These are phyloP conservation scores for Monodelphis domestica DNA, from an alignment of 2,797 vertebrate genomes.

Conservation along the genomic window DNA sequence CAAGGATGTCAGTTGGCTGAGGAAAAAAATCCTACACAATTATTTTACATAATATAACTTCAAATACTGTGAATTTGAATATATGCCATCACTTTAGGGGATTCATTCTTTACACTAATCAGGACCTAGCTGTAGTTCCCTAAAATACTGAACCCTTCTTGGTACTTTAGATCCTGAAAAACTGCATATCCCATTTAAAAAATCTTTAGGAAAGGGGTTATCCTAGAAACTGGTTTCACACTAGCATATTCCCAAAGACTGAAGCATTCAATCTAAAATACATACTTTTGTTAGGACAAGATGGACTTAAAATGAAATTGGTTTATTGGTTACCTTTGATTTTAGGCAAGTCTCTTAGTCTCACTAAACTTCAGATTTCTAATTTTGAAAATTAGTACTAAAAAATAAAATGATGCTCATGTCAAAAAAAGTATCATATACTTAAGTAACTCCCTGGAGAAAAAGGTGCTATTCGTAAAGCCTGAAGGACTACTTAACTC, in stretches of 20 bases:
- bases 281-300: not conserved
- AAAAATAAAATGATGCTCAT: not conserved
- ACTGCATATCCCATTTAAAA: not conserved
- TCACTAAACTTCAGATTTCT: not conserved
- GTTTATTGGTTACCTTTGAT: not conserved
- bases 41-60: not conserved
- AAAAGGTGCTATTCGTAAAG: not conserved
- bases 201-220: not conserved
- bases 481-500: not conserved
- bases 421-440: not conserved
- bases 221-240: not conserved
- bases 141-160: not conserved
- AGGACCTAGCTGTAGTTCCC: not conserved
- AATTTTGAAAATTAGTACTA: not conserved
- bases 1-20: not conserved
- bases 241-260: not conserved
- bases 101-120: not conserved
- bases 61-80: not conserved
- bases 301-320: not conserved
- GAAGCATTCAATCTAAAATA: not conserved
- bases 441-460: not conserved
- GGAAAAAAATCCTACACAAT: conserved; percentile 6
- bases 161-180: not conserved
- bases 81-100: not conserved
- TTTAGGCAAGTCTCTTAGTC: not conserved